phyloP scores from a whole-genome alignment of 2,113 vertebrate species.

The Onychorhynchus coronatus region DNA sequence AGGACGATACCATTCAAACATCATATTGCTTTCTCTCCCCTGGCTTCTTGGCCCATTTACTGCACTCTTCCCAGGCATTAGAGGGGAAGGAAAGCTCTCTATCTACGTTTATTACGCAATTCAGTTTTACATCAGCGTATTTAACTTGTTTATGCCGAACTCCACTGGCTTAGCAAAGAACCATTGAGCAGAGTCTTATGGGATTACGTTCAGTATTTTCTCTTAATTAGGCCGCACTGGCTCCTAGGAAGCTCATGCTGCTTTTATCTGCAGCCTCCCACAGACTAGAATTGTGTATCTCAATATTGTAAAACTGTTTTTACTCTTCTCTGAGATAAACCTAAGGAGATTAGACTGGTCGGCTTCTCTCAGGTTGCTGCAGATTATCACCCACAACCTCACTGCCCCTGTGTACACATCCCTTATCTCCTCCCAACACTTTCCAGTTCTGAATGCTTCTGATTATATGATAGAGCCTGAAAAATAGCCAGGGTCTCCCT shows the following conservation, averaged over 20 bases:
- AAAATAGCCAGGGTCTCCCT: not conserved
- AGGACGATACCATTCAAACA: not conserved
- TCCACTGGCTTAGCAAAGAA: slow-evolving; percentile 8
- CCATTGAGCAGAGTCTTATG: not conserved
- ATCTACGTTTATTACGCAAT: not conserved
- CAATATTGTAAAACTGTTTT: not conserved
- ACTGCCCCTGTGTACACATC: not conserved
- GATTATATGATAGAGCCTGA: not conserved
- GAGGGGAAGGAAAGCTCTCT: not conserved
- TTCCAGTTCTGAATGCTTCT: slow-evolving; percentile 1
- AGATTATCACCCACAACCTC: not conserved
- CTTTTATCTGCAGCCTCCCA: not conserved
- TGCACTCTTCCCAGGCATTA: not conserved
- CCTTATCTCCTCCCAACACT: slow-evolving; percentile 15
- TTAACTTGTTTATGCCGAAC: slow-evolving; percentile 1
- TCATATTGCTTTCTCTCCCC: not conserved
- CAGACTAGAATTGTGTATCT: not conserved
- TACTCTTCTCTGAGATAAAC: slow-evolving; percentile 20
- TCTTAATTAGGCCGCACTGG: not conserved
- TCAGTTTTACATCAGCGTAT: not conserved
- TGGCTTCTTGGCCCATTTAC: not conserved
- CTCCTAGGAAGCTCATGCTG: not conserved
- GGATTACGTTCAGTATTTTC: slow-evolving; percentile 22
- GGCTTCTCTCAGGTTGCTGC: not conserved
- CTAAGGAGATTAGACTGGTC: not conserved